Evolutionary conservation across 1,140 invertebrate species (phyloP).

Genomic region (Conus betulinus): DNA sequence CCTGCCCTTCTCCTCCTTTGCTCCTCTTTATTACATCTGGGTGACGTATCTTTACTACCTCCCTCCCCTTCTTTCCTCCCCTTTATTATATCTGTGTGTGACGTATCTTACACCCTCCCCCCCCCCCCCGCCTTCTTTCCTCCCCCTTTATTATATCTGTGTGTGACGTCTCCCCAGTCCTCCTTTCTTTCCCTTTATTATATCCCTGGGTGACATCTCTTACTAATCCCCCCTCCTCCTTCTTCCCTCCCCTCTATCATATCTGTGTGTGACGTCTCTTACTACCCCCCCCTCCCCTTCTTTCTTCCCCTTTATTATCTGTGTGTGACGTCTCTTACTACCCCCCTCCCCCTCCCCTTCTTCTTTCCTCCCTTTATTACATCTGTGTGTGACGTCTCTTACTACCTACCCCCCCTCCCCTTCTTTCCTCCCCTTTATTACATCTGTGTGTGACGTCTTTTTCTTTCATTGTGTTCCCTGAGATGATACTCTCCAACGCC

Average conservation of each 20-base stretch:
- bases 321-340: neutral
- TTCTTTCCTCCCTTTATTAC: neutral
- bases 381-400: neutral
- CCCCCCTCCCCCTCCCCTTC: neutral
- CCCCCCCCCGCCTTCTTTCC: too few relatives aligned
- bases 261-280: neutral
- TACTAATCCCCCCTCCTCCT: too few relatives aligned
- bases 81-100: too few relatives aligned
- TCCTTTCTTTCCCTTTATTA: too few relatives aligned
- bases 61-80: too few relatives aligned
- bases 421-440: neutral
- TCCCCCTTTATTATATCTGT: too few relatives aligned
- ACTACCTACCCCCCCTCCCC: neutral
- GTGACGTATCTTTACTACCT: too few relatives aligned
- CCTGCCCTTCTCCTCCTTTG: too few relatives aligned
- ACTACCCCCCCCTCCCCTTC: neutral
- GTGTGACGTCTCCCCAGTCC: too few relatives aligned
- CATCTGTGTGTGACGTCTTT: neutral
- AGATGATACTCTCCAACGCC: neutral
- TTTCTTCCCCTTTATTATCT: neutral
- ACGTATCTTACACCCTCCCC: too few relatives aligned
- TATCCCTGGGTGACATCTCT: too few relatives aligned
- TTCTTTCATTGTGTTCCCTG: neutral
- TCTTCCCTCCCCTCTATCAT: neutral
- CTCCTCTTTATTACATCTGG: too few relatives aligned